Conservation (phyloP, 2,113 vertebrate species). For the Siniperca knerii region DNA sequence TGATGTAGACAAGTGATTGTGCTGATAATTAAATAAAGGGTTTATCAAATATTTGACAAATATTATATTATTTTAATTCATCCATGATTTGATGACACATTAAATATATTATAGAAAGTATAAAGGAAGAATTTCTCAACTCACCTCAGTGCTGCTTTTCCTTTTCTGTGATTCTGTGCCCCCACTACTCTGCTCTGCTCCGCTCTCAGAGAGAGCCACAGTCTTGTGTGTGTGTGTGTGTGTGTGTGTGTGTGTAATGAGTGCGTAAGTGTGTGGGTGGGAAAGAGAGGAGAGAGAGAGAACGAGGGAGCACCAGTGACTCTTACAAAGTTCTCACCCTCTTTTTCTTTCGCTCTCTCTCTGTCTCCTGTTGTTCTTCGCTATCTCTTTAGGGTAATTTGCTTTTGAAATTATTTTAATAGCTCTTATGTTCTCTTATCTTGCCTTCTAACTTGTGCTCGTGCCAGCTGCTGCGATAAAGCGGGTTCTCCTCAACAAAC, state of each 20-base stretch:
- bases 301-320: conserved; percentile 17
- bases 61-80: background rate
- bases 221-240: conserved; percentile 40
- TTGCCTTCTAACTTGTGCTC: background rate
- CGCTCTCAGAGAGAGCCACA: conserved; percentile 42
- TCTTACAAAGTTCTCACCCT: conserved; percentile 21
- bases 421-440: conserved; percentile 40
- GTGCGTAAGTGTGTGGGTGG: conserved; percentile 42
- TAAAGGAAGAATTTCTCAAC: conserved; percentile 40
- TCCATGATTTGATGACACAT: background rate
- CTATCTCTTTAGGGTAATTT: conserved; percentile 44
- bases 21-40: background rate
- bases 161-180: conserved; percentile 17
- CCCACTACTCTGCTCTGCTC: conserved; percentile 30
- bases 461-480: conserved; percentile 42
- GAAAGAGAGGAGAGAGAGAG: conserved; percentile 28
- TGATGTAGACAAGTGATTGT: background rate
- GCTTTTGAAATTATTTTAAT: conserved; percentile 53
- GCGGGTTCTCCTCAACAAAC: conserved; percentile 6
- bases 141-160: conserved; percentile 63
- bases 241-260: conserved; percentile 22
- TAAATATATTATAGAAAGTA: background rate
- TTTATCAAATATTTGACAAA: conserved; percentile 10
- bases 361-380: conserved; percentile 30
- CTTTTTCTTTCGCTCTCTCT: background rate